Percentiles rank a stretch among this genome's conserved stretches.
These are phyloP conservation scores for Troglohyphantes excavatus DNA, from an alignment of 2,888 invertebrate genomes.

Conservation along the genomic window DNA sequence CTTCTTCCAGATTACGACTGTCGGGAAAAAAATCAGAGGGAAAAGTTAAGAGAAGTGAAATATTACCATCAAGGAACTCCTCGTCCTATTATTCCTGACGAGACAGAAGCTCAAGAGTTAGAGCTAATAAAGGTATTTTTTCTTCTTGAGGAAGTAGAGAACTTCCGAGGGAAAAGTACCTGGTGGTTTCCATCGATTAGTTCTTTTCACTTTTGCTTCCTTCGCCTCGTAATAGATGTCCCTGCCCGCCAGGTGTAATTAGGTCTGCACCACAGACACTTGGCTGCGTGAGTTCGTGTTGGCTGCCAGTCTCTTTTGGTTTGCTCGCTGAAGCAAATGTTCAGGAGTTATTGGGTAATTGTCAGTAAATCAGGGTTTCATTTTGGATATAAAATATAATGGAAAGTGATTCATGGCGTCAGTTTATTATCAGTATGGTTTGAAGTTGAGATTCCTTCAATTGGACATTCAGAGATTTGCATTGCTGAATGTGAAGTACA, in stretches of 20 bases:
- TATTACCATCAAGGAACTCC: constrained; percentile 6
- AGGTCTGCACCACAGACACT: constrained; percentile 51
- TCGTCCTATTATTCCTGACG: constrained; percentile 40
- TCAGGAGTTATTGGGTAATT: too few species aligned
- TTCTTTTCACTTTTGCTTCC: constrained; percentile 74
- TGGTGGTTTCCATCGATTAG: constrained; percentile 73
- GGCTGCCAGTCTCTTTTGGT: too few species aligned
- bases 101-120: constrained; percentile 18
- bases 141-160: not conserved
- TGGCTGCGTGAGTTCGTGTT: too few species aligned
- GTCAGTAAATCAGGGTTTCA: too few species aligned
- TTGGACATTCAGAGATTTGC: too few species aligned
- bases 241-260: constrained; percentile 66
- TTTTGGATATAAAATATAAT: too few species aligned
- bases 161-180: constrained; percentile 61
- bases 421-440: too few species aligned
- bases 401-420: too few species aligned
- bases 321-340: too few species aligned
- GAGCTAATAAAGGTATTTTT: constrained; percentile 54
- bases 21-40: not conserved
- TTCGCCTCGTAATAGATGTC: constrained; percentile 75
- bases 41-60: constrained; percentile 14
- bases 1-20: not conserved
- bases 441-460: too few species aligned
- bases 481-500: too few species aligned